Evolutionary conservation across 2,797 vertebrate species (phyloP).

Genomic region (Phoeniculus purpureus): DNA sequence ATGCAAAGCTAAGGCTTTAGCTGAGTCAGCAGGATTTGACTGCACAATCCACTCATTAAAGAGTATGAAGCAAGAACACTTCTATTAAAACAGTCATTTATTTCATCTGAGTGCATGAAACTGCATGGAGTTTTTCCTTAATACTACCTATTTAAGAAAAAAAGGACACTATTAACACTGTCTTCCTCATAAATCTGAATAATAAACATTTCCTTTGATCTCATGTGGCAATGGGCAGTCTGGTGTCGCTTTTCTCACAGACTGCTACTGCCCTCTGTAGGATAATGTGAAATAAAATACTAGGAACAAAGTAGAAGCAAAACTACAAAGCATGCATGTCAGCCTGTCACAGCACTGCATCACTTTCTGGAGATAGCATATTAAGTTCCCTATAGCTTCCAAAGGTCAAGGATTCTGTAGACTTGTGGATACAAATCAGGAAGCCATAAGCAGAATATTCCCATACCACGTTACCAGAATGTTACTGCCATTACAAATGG

Average conservation of each 20-base stretch:
- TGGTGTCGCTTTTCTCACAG: background rate
- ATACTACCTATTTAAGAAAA: background rate
- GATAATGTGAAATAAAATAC: slow-evolving; percentile 8
- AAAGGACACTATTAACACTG: background rate
- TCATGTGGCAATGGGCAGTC: background rate
- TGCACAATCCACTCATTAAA: background rate
- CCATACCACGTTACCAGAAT: background rate
- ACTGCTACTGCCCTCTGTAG: slow-evolving; percentile 69
- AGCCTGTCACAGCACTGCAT: background rate
- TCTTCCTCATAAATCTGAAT: background rate
- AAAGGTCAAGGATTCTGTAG: background rate
- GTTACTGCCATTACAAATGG: background rate
- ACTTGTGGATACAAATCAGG: background rate
- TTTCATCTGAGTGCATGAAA: background rate
- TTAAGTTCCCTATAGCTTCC: background rate
- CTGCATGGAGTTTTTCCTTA: background rate
- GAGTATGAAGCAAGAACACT: background rate
- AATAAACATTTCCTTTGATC: background rate
- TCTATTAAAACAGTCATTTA: background rate
- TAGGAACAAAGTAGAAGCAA: background rate
- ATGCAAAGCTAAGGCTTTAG: background rate
- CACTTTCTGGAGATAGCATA: background rate
- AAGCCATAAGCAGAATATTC: no score
- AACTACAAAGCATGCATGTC: background rate
- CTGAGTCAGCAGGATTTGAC: background rate